Base-by-base conservation (phyloP, 2,797 vertebrate genomes). In the Epinephelus awoara region DNA sequence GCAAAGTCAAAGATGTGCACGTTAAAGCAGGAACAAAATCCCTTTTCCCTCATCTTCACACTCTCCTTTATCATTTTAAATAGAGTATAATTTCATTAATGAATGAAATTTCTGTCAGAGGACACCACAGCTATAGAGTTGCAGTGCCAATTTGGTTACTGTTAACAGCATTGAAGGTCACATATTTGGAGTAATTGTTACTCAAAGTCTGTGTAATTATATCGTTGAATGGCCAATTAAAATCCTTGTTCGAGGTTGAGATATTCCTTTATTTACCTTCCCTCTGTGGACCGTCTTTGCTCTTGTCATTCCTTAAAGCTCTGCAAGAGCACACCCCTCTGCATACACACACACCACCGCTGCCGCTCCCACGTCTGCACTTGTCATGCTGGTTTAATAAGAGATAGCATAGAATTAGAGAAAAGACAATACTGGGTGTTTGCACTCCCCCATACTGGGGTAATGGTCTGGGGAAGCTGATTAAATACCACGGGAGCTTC, bases 141-240 rank as follows among this genome's bases (percentile, higher is more conserved):
- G 81, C 82, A 89, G 72, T 92, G 78, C 70, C 82, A 93, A 88
- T 91, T 87, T 86, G 81, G 78, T 75, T 77, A 87, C 80, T 77
- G 79, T 86, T 89, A 91, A 92, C 85, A 67, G 72, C 88, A 91
- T 42, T 90, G 88, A 91, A 93, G 89, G 93, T 95, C 91, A 92
- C 89, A 91, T 93, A 93, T 93, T 91, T 86, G 57, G 74, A 89
- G 89, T 90, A 92, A 93, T 90, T 93, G 91, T 92, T 93, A 85
- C 91, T 93, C 82, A 85, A 90, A 88, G 85, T 87, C 85, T 77
- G 62, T 89, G 84, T 93, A 94, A 95, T 94, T 94, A 93, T 91
- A 92, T 89, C 73, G 76, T 83, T 92, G 85, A 95, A 94, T 91
- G 91, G 84, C 90, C 90, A 94, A 94, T 93, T 94, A 93, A 94